Evolutionary conservation across 2,113 vertebrate genomes (phyloP).

Genomic region (Thunnus thynnus): DNA sequence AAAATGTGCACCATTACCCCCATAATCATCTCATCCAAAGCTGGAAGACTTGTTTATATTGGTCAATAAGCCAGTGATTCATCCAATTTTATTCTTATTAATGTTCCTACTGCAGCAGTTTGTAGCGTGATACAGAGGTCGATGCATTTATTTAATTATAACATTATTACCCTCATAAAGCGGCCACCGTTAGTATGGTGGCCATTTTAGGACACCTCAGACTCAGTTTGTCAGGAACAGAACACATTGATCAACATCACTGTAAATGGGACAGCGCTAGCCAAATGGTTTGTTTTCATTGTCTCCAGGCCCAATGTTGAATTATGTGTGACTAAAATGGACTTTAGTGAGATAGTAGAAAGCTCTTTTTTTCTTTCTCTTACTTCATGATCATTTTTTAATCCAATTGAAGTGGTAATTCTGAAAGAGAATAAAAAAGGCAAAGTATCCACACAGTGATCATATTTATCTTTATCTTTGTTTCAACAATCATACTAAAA

Average conservation of each 20-base stretch:
- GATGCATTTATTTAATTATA: no score
- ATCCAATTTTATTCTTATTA: no score
- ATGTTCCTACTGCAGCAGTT: no score
- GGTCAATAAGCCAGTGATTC: no score
- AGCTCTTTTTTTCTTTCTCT: background rate
- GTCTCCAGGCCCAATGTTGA: no score
- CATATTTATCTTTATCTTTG: slow-evolving; percentile 11
- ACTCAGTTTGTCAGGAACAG: background rate
- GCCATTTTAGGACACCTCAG: background rate
- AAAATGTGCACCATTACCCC: no score
- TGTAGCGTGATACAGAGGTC: no score
- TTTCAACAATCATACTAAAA: slow-evolving; percentile 20
- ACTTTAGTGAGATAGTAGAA: background rate
- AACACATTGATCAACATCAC: background rate
- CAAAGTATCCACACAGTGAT: background rate
- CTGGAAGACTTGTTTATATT: no score
- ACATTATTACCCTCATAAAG: no score
- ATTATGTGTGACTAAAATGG: background rate
- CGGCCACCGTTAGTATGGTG: background rate
- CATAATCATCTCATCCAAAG: no score
- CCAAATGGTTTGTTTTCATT: no score
- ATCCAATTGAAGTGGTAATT: background rate
- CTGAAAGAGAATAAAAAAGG: background rate
- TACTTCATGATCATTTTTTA: background rate
- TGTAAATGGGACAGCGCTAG: background rate